Evolutionary conservation across 2,888 invertebrate genomes (phyloP), one percentile per base, ranked within the genome.

Genomic region (Punctoribates punctum): DNA sequence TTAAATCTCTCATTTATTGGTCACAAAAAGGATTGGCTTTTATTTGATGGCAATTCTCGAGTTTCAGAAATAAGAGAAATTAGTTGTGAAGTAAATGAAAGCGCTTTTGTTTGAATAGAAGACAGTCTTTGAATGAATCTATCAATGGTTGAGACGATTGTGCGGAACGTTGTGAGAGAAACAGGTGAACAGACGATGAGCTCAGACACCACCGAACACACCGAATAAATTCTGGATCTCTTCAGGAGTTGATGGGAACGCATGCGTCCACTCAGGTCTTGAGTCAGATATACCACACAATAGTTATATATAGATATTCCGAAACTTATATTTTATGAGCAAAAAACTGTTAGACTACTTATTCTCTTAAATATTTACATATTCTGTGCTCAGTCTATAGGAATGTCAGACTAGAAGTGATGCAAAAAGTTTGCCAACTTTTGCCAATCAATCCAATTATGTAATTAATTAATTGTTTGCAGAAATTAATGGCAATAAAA

Each of bases 291-390:
- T 42, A 51, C 51, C 51, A 51, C 17, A 4, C 20, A 57, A 57
- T 8, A 23, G 57, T 57, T 57, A 57, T 57, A 57, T 57, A 23
- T 57, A 57, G 57, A 25, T 57, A 57, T 57, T 57, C 17, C 11
- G 2, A 57, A n/a, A 57, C 57, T 57, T 57, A 57, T 57, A 25
- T 57, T 57, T 13, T 25, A 25, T 25, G 20, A 34, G 17, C 17
- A 48, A 13, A 51, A 51, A 25, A 57, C 23, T 25, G 34, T 34
- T 34, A 6, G 15, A 48, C 34, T 34, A 57, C 57, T 57, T 20
- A 57, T 57, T 57, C 23, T 57, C n/a, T 57, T 25, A 57, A 57
- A 23, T 25, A 57, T 57, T 57, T 57, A 42, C 13, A 42, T 42
- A 42, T 42, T 42, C 42, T 42, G 42, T 42, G 42, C 42, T 42